These are phyloP conservation scores for Prorops nasuta DNA, from an alignment of 1,140 invertebrate genomes.

Conservation along the genomic window DNA sequence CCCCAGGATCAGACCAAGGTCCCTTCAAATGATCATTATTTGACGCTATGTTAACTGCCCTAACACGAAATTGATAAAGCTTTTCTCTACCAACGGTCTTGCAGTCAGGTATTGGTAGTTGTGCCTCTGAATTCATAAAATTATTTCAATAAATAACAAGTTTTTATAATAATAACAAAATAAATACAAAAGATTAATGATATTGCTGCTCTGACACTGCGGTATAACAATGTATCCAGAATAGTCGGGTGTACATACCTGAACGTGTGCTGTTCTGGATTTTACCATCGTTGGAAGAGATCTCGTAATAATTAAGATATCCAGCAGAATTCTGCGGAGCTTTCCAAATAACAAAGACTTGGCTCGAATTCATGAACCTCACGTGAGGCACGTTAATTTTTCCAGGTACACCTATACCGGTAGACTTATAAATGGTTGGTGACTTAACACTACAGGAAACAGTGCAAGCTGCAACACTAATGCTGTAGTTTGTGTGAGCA, in stretches of 20 bases:
- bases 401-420: slow-evolving; percentile 64
- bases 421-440: slow-evolving; percentile 51
- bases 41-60: slow-evolving; percentile 49
- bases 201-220: slow-evolving; percentile 1
- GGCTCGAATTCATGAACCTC: slow-evolving; percentile 51
- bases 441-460: slow-evolving; percentile 63
- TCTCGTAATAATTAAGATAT: slow-evolving; percentile 60
- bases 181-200: slow-evolving; percentile 5
- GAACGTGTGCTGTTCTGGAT: slow-evolving; percentile 39
- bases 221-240: background rate
- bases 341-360: slow-evolving; percentile 60
- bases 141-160: slow-evolving; percentile 1
- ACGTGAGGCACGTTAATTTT: slow-evolving; percentile 54
- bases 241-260: slow-evolving; percentile 27
- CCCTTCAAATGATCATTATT: slow-evolving; percentile 42
- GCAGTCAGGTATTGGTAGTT: slow-evolving; percentile 47
- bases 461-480: slow-evolving; percentile 70
- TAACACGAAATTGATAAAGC: slow-evolving; percentile 44
- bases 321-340: slow-evolving; percentile 65
- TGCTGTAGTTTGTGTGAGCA: slow-evolving; percentile 63
- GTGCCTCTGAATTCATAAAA: slow-evolving; percentile 34
- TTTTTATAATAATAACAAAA: slow-evolving; percentile 3
- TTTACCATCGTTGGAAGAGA: slow-evolving; percentile 35
- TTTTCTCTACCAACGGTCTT: slow-evolving; percentile 36
- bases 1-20: slow-evolving; percentile 51